These are phyloP conservation scores for Speoplatyrhinus poulsoni DNA, from an alignment of 2,113 vertebrate genomes.

Conservation along the genomic window DNA sequence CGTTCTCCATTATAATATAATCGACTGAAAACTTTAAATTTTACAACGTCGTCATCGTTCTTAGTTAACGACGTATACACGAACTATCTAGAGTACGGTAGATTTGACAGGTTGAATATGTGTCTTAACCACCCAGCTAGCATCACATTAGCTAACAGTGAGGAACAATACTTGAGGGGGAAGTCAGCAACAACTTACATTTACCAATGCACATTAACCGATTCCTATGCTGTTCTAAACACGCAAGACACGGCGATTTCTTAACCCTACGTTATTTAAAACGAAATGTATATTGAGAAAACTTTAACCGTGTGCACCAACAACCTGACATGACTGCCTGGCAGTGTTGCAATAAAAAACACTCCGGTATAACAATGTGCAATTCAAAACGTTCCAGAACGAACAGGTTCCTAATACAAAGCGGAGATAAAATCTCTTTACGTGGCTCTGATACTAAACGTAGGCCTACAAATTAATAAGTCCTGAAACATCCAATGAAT, in stretches of 20 bases:
- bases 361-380: constrained; percentile 28
- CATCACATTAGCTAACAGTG: constrained; percentile 55
- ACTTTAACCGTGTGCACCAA: constrained; percentile 23
- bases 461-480: too few species aligned
- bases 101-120: not conserved
- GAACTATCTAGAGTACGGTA: not conserved
- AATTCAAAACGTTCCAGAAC: constrained; percentile 24
- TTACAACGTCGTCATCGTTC: too few species aligned
- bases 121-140: constrained; percentile 41
- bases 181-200: constrained; percentile 60
- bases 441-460: too few species aligned
- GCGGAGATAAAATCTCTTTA: not conserved
- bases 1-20: too few species aligned
- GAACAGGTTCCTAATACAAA: not conserved
- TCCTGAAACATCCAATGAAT: too few species aligned
- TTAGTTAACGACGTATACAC: not conserved
- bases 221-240: constrained; percentile 16
- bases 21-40: too few species aligned
- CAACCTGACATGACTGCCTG: constrained; percentile 60
- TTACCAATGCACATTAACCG: constrained; percentile 36
- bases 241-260: constrained; percentile 17
- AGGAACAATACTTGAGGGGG: constrained; percentile 32
- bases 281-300: constrained; percentile 17
- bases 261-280: constrained; percentile 9
- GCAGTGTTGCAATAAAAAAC: constrained; percentile 43